phyloP scores from a whole-genome alignment of 2,888 invertebrate genomes.

The Hipparchia sbordonii region DNA sequence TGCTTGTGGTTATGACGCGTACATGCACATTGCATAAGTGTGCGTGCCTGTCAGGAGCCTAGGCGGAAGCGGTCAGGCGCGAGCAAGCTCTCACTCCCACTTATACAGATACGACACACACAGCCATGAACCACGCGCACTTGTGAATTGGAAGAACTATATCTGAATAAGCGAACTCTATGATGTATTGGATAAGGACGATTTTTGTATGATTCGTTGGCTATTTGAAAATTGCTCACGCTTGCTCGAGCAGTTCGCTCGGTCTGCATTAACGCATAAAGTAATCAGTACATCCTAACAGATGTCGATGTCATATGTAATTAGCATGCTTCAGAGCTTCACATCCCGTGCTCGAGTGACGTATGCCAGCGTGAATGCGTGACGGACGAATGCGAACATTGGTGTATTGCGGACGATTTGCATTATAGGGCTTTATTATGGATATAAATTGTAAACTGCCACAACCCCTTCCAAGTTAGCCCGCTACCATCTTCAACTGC shows the following conservation, averaged over 20 bases:
- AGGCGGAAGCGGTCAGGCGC: no score
- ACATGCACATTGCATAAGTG: no score
- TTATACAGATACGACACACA: no score
- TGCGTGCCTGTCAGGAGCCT: no score
- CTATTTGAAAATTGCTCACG: neutral
- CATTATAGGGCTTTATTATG: neutral
- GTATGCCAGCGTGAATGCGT: conserved; percentile 12
- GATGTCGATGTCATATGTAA: conserved; percentile 46
- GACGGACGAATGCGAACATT: conserved; percentile 18
- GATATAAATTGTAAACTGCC: no score
- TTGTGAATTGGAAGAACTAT: no score
- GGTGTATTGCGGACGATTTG: conserved; percentile 4
- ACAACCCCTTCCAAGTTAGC: no score
- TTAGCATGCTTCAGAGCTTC: conserved; percentile 65
- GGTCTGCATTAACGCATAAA: neutral
- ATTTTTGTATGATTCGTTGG: neutral
- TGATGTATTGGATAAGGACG: neutral
- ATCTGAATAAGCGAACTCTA: no score
- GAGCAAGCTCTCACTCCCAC: no score
- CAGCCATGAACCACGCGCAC: no score
- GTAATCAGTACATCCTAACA: conserved; percentile 16
- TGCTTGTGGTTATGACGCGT: no score
- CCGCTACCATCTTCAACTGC: no score
- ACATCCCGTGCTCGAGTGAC: conserved; percentile 44
- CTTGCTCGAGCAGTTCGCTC: neutral